These are phyloP conservation scores for Drosophila fuyamai DNA, from an alignment of 1,140 invertebrate species.

Conservation along the genomic window DNA sequence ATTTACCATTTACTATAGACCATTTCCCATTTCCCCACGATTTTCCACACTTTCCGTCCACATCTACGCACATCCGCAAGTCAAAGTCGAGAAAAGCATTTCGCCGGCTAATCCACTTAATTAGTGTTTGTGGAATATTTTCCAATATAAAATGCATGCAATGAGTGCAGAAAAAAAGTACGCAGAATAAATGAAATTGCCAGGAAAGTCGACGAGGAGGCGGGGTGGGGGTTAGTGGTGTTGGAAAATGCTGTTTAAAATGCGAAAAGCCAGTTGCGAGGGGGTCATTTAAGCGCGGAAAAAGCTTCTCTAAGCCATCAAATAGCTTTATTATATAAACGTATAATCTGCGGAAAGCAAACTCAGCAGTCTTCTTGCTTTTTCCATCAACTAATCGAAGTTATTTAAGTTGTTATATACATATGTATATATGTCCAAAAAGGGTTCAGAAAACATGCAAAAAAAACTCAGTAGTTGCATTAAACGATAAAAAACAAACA, in stretches of 20 bases:
- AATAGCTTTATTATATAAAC: slow-evolving; percentile 43
- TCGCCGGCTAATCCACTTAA: slow-evolving; percentile 66
- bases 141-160: slow-evolving; percentile 57
- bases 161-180: slow-evolving; percentile 25
- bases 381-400: slow-evolving; percentile 10
- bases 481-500: too few relatives aligned
- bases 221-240: neutral
- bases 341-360: slow-evolving; percentile 22
- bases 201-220: neutral
- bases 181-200: slow-evolving; percentile 39
- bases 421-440: neutral
- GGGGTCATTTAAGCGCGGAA: slow-evolving; percentile 14
- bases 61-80: slow-evolving; percentile 23
- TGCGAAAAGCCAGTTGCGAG: slow-evolving; percentile 8
- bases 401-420: neutral
- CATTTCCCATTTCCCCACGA: neutral
- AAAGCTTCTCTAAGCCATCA: slow-evolving; percentile 37
- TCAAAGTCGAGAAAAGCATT: slow-evolving; percentile 62
- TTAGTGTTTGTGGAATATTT: slow-evolving; percentile 70
- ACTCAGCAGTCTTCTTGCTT: neutral
- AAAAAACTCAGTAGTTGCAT: neutral
- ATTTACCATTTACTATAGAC: slow-evolving; percentile 1
- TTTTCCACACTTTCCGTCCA: neutral
- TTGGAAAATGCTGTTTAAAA: slow-evolving; percentile 11
- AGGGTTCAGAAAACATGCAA: neutral